These are phyloP conservation scores for Pelusios castaneus DNA, from an alignment of 2,113 vertebrate species.

Conservation along the genomic window DNA sequence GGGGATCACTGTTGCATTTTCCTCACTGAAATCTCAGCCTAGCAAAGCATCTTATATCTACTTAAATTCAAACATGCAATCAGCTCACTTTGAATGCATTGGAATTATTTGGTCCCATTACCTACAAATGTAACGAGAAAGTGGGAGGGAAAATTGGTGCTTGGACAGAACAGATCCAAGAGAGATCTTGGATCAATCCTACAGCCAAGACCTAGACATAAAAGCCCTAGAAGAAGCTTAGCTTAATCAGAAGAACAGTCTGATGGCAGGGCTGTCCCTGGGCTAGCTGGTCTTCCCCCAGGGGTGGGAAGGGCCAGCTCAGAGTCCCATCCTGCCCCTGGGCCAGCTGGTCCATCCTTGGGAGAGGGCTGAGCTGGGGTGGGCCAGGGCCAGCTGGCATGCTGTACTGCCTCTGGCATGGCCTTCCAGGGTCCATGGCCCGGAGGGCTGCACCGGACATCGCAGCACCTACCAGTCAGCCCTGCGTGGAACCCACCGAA, in stretches of 20 bases:
- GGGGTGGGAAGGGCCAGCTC: too few species aligned
- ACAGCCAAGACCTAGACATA: background rate
- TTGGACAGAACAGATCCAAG: conserved; percentile 29
- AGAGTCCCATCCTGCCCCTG: too few species aligned
- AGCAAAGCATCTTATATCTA: conserved; percentile 11
- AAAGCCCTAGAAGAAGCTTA: background rate
- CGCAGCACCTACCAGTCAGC: too few species aligned
- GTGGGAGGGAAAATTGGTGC: conserved; percentile 1
- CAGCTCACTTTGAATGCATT: conserved; percentile 13
- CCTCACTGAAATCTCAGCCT: background rate
- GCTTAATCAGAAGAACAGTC: background rate
- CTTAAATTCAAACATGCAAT: background rate
- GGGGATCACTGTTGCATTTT: background rate
- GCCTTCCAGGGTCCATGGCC: too few species aligned
- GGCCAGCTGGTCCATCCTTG: too few species aligned
- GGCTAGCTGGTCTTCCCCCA: too few species aligned
- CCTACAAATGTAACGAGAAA: background rate
- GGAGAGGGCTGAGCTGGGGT: too few species aligned
- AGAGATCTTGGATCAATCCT: conserved; percentile 36
- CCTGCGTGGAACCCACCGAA: too few species aligned
- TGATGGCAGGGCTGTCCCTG: background rate
- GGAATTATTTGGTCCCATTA: conserved; percentile 27
- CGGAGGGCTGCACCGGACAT: too few species aligned
- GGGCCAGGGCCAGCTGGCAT: too few species aligned
- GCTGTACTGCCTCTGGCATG: too few species aligned